A percentile compares a stretch with the other conserved stretches of the same genome.
Evolutionary conservation across 2,113 vertebrate genomes (phyloP).

Genomic region (Pampusana beccarii): DNA sequence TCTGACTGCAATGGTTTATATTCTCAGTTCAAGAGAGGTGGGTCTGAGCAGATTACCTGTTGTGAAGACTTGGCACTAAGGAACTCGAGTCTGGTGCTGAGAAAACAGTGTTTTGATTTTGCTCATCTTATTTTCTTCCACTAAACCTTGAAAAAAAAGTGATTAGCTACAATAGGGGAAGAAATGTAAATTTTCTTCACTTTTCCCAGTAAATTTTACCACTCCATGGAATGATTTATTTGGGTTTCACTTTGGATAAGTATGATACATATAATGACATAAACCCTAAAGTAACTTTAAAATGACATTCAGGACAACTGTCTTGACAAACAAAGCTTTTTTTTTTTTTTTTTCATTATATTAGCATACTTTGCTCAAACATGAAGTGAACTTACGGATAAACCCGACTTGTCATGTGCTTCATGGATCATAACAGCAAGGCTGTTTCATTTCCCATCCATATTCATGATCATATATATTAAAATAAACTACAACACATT

Average conservation of each 20-base stretch:
- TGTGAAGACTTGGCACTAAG: background rate
- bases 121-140: background rate
- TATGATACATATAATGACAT: conserved; percentile 41
- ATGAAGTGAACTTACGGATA: conserved; percentile 30
- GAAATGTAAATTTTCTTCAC: background rate
- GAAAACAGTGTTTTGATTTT: background rate
- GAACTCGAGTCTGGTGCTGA: rapidly evolving
- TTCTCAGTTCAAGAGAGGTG: background rate
- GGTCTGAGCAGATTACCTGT: background rate
- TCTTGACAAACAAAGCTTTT: conserved; percentile 43
- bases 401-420: conserved; percentile 42
- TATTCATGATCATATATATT: conserved; percentile 51
- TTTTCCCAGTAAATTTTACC: conserved; percentile 38
- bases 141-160: background rate
- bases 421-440: conserved; percentile 45
- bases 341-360: background rate
- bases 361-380: conserved; percentile 43
- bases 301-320: conserved; percentile 52
- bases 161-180: background rate
- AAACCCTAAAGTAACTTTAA: conserved; percentile 37
- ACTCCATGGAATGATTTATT: conserved; percentile 56
- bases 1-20: background rate
- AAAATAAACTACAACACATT: conserved; percentile 64
- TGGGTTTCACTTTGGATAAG: conserved; percentile 32
- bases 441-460: conserved; percentile 35